A percentile compares a stretch with the other conserved stretches of the same genome.
Evolutionary conservation across 1,140 invertebrate species (phyloP).

Genomic region (Drosophila cardini): DNA sequence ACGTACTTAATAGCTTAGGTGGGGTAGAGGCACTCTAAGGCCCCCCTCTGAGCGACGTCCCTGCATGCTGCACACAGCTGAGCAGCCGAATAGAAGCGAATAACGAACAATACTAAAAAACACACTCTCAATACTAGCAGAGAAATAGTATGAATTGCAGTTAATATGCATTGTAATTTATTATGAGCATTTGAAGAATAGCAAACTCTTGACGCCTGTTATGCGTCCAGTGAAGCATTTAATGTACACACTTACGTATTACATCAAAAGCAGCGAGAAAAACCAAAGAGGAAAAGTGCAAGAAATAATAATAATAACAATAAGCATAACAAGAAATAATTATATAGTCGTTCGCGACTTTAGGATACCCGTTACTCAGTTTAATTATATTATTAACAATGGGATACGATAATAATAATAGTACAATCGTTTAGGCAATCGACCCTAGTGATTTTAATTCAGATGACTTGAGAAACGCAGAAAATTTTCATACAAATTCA

Average conservation of each 20-base stretch:
- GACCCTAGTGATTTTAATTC: no score
- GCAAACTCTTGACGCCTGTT: slow-evolving; percentile 36
- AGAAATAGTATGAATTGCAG: slow-evolving; percentile 18
- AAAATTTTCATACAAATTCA: no score
- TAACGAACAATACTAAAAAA: neutral
- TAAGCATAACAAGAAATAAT: neutral
- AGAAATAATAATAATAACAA: neutral
- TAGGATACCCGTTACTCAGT: no score
- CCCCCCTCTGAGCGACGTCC: neutral
- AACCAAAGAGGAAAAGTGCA: slow-evolving; percentile 9
- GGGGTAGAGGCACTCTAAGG: neutral
- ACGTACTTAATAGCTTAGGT: no score
- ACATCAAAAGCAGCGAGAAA: slow-evolving; percentile 8
- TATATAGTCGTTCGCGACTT: no score
- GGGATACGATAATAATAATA: no score
- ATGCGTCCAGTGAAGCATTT: slow-evolving; percentile 54
- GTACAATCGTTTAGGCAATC: no score
- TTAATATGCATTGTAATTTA: slow-evolving; percentile 17
- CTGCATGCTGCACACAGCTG: slow-evolving; percentile 13
- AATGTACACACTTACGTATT: slow-evolving; percentile 10
- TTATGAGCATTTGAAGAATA: slow-evolving; percentile 26
- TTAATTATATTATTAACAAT: no score
- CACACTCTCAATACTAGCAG: slow-evolving; percentile 14
- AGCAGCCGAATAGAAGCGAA: slow-evolving; percentile 5
- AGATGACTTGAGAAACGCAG: no score